Percentiles rank a stretch among this genome's conserved stretches.
Conservation (phyloP, 53 echinoderm and acorn worm genomes). For the Apostichopus leukothele region DNA sequence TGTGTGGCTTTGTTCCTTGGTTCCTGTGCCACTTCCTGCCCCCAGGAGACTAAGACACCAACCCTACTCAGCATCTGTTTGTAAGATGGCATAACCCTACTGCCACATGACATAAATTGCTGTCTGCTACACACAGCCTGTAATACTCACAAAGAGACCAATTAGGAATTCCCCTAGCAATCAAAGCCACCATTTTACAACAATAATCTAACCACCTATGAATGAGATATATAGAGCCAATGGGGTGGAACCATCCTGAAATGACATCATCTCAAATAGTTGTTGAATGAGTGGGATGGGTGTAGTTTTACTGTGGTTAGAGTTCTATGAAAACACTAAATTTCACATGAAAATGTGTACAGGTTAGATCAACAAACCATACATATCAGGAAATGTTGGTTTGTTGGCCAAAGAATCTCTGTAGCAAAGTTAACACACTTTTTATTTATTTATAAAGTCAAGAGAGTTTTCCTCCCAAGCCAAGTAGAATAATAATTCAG, state of each 20-base stretch:
- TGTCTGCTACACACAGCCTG: not conserved
- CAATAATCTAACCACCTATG: not conserved
- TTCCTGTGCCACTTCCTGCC: not conserved
- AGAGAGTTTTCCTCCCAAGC: too few relatives aligned
- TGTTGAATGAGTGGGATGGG: not conserved
- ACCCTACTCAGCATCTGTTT: too few relatives aligned
- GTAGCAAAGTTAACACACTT: too few relatives aligned
- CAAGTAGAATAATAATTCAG: too few relatives aligned
- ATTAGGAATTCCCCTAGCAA: constrained; percentile 3
- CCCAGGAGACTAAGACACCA: not conserved
- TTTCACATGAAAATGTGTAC: too few relatives aligned
- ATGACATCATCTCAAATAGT: constrained; percentile 7
- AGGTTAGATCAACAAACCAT: too few relatives aligned
- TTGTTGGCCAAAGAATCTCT: too few relatives aligned
- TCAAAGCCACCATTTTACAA: not conserved
- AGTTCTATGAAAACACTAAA: too few relatives aligned
- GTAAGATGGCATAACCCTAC: not conserved
- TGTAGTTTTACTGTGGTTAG: not conserved
- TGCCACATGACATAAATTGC: not conserved
- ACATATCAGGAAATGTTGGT: too few relatives aligned
- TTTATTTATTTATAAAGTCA: too few relatives aligned
- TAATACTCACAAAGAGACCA: not conserved
- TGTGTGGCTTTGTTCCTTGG: not conserved
- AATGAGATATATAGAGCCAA: not conserved
- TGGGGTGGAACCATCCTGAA: constrained; percentile 1